A percentile compares a stretch with the other conserved stretches of the same genome.
Evolutionary conservation across 2,797 vertebrate species (phyloP).

Genomic region (Betta splendens): DNA sequence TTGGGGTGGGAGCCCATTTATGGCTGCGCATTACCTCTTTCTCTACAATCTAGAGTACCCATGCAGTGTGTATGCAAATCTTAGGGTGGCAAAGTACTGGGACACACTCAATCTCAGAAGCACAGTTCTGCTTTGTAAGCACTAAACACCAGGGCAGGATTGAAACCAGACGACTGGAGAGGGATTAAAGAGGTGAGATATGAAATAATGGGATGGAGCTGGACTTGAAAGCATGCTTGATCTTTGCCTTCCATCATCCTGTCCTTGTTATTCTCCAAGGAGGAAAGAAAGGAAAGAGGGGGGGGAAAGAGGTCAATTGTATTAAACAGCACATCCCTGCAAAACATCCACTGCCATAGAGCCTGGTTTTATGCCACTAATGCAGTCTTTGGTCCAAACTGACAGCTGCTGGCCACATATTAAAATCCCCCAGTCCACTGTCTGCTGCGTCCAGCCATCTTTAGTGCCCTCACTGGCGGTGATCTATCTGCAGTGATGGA

Average conservation of each 20-base stretch:
- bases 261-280: slow-evolving; percentile 65
- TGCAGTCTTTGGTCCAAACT: slow-evolving; percentile 28
- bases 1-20: slow-evolving; percentile 64
- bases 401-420: slow-evolving; percentile 36
- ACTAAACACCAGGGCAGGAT: slow-evolving; percentile 70
- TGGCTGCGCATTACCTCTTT: slow-evolving; percentile 69
- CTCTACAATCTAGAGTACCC: slow-evolving; percentile 62
- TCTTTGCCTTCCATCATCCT: slow-evolving; percentile 71
- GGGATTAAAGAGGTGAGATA: slow-evolving; percentile 74
- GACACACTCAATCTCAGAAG: slow-evolving; percentile 66
- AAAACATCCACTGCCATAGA: slow-evolving; percentile 24
- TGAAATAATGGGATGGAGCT: slow-evolving; percentile 73
- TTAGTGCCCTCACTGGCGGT: slow-evolving; percentile 40
- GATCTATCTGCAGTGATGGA: slow-evolving; percentile 71
- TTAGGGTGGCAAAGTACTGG: slow-evolving; percentile 61
- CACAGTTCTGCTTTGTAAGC: slow-evolving; percentile 75
- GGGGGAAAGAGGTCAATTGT: slow-evolving; percentile 48
- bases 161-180: slow-evolving; percentile 66
- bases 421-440: slow-evolving; percentile 30
- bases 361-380: slow-evolving; percentile 16
- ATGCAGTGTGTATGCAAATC: slow-evolving; percentile 78
- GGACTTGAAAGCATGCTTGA: slow-evolving; percentile 74
- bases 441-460: slow-evolving; percentile 24
- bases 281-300: slow-evolving; percentile 42
- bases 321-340: slow-evolving; percentile 46